Conservation (phyloP, 2,113 vertebrate genomes). For the Carollia perspicillata region DNA sequence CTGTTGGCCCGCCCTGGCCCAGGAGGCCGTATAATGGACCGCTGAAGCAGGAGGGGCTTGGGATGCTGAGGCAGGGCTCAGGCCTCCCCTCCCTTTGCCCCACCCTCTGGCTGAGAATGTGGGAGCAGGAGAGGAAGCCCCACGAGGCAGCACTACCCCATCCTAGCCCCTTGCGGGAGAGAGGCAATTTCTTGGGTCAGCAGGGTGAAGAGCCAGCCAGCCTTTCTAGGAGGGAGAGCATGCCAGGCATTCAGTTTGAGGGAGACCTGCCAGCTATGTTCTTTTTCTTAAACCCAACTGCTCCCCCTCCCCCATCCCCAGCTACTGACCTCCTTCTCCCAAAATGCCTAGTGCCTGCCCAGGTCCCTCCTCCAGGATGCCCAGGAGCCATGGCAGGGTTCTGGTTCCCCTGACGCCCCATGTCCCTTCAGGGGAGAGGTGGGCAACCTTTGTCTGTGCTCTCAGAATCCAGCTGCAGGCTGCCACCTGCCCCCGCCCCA, state of each 20-base stretch:
- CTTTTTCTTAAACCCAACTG: conserved; percentile 2
- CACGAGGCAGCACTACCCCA: background rate
- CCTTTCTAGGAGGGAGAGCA: background rate
- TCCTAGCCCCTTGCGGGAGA: background rate
- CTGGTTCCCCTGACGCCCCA: background rate
- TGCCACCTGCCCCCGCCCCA: background rate
- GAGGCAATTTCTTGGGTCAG: background rate
- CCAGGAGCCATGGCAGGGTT: background rate
- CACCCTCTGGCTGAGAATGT: background rate
- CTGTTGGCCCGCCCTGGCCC: background rate
- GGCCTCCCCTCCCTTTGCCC: background rate
- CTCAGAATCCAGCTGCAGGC: background rate
- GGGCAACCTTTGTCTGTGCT: background rate
- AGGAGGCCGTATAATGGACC: fast-evolving
- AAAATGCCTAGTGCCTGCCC: background rate
- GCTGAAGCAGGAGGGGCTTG: background rate
- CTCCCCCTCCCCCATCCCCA: background rate
- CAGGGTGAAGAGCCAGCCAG: background rate
- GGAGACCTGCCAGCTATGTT: background rate
- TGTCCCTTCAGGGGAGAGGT: background rate
- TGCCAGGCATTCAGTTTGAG: background rate
- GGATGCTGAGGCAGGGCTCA: background rate
- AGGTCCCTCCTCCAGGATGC: background rate
- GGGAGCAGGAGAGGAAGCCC: background rate
- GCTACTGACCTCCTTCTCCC: background rate